Evolutionary conservation across 2,888 invertebrate genomes (phyloP), one percentile per base, ranked within the genome.

Genomic region (Euplexia lucipara): DNA sequence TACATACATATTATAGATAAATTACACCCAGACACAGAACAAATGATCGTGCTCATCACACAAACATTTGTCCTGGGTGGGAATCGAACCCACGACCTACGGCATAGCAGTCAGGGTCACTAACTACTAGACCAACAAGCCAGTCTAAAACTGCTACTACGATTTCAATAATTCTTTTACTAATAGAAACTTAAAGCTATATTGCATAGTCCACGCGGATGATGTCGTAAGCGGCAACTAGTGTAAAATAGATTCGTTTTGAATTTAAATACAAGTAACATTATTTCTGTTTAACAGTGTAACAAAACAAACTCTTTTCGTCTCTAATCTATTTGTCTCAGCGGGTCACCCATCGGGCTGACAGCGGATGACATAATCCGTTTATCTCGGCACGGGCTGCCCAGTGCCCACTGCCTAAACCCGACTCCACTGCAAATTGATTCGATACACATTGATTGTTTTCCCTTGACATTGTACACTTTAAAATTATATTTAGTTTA

Each of bases 301-400:
- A 74, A 60, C 66, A 75, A 68, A 64, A 66, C 63, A 49, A 78
- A 81, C 70, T 79, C 66, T 67, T 78, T 62, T 59, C 66, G 56
- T 62, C 65, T 66, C 77, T 75, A 81, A 76, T 81, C 78, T 67
- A 62, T 67, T 70, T 70, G 72, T 77, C 75, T 69, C 70, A 59
- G 66, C 60, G 75, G 79, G 70, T 64, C 68, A 57, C 64, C 62
- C 65, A 60, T 64, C 73, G 69, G 62, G 57, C 61, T 85, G 86
- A 85, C 86, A 86, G 78, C 70, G 80, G 81, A 73, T 82, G 88
- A 86, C 88, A 82, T 89, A 89, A 89, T 88, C 88, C 86, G 81
- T 77, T 89, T 88, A 89, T 87, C 87, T 62, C 75, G 70, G 78
- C 58, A 83, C 82, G 77, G 58, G 62, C 73, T 71, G 75, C 47